Evolutionary conservation across 2,888 invertebrate genomes (phyloP), one percentile per base, ranked within the genome.

Genomic region (Scelioninae gen. 1): DNA sequence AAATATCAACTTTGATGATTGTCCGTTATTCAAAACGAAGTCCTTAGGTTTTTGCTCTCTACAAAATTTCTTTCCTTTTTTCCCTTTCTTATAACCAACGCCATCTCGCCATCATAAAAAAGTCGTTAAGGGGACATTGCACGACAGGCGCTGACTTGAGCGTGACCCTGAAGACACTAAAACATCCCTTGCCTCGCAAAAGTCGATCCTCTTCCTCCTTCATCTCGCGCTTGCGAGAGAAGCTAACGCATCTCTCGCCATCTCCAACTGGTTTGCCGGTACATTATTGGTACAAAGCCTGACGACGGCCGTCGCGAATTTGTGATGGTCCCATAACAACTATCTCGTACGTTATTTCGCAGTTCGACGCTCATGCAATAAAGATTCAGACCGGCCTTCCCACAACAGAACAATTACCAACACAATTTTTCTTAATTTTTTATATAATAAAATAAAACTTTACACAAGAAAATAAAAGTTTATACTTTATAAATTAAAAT

Each of bases 301-400:
- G 87, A 85, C 87, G 88, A 88, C 87, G 85, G 85, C 82, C 88
- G 87, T 87, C 88, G 88, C 86, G 88, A 88, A 89, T 89, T 89
- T 86, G 85, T 87, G 65, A 85, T 83, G 83, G 84, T 78, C 76
- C 56, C 78, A 84, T 66, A 65, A 47, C 40, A 74, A 63, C 83
- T 65, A 40, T 31, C 63, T 43, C 43, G 23, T 29, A n/a, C 43
- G 23, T 43, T 40, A 40, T 58, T 86, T 86, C 79, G 74, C 53
- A 81, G 74, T 81, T 79, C 56, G 31, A 68, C 43, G 56, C 56
- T 51, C 51, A 23, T 51, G 51, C 31, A 29, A 31, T 11, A 51
- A 51, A 51, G 51, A 51, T 51, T 5, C 8, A 16, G 9, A 49
- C 49, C 49, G 7, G 29, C 51, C 31, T 23, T 10, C 31, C 29